Conservation (phyloP, 1,140 invertebrate genomes). For the Phortica variegata region DNA sequence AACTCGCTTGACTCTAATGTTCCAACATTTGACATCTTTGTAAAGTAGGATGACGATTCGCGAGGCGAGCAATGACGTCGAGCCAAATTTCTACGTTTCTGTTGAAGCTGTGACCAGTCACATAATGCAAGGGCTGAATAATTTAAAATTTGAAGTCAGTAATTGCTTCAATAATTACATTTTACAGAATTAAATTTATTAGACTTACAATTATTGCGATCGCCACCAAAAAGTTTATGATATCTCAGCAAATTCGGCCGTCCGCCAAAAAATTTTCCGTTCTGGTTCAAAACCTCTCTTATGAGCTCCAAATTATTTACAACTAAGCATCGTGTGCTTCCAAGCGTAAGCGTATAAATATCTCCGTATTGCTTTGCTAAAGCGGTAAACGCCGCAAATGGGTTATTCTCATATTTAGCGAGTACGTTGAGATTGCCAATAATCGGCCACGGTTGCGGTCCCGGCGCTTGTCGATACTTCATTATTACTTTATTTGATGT, state of each 20-base stretch:
- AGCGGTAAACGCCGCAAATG: slow-evolving; percentile 72
- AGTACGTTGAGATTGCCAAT: slow-evolving; percentile 73
- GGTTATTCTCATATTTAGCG: slow-evolving; percentile 63
- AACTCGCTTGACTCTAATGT: slow-evolving; percentile 64
- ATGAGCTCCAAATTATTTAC: slow-evolving; percentile 74
- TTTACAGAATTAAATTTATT: too few species aligned
- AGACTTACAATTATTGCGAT: slow-evolving; percentile 77
- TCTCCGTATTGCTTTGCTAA: slow-evolving; percentile 73
- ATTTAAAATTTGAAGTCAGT: background rate
- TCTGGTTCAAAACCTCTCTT: slow-evolving; percentile 77
- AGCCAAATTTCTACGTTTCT: slow-evolving; percentile 74
- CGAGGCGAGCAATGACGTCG: slow-evolving; percentile 75
- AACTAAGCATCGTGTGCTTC: slow-evolving; percentile 70
- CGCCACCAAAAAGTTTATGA: slow-evolving; percentile 71
- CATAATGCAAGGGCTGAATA: slow-evolving; percentile 35
- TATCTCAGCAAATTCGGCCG: slow-evolving; percentile 78
- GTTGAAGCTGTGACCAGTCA: slow-evolving; percentile 72
- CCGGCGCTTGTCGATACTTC: slow-evolving; percentile 57
- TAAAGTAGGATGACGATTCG: slow-evolving; percentile 69
- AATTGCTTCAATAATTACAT: too few species aligned
- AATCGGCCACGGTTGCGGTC: slow-evolving; percentile 69
- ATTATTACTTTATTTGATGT: slow-evolving; percentile 5
- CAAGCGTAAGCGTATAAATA: slow-evolving; percentile 73
- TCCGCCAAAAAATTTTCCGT: slow-evolving; percentile 77
- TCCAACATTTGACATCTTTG: slow-evolving; percentile 67